Evolutionary conservation across 2,113 vertebrate genomes (phyloP).

Genomic region (Pyxicephalus adspersus): DNA sequence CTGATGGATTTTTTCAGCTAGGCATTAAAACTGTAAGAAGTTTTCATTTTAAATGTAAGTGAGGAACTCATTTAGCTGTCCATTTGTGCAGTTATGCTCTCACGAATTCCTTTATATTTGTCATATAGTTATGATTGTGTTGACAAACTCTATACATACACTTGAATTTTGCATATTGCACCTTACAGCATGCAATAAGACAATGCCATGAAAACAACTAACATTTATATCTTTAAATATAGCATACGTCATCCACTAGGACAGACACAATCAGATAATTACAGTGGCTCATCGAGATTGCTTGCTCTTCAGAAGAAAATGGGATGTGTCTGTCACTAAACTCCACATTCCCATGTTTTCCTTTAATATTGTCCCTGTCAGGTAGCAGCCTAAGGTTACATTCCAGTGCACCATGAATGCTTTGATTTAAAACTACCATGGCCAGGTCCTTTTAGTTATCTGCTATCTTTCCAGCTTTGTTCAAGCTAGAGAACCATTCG

Average conservation of each 20-base stretch:
- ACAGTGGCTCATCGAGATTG: constrained; percentile 59
- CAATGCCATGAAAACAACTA: neutral
- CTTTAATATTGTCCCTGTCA: constrained; percentile 91
- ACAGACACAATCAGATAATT: constrained; percentile 60
- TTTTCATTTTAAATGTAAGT: too few relatives aligned
- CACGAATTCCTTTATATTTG: too few relatives aligned
- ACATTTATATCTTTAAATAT: too few relatives aligned
- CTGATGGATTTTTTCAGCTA: too few relatives aligned
- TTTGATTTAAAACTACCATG: constrained; percentile 91
- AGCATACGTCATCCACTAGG: neutral
- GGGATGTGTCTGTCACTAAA: constrained; percentile 74
- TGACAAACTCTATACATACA: too few relatives aligned
- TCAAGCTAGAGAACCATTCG: constrained; percentile 91
- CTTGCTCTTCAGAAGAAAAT: constrained; percentile 69
- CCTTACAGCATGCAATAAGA: too few relatives aligned
- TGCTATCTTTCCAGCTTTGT: constrained; percentile 90
- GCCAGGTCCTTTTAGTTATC: constrained; percentile 87
- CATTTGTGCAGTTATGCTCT: too few relatives aligned
- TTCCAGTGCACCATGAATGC: constrained; percentile 88
- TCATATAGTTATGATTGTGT: too few relatives aligned
- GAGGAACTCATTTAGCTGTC: too few relatives aligned
- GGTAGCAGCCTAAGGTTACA: constrained; percentile 89
- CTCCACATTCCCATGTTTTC: constrained; percentile 72
- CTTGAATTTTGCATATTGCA: too few relatives aligned
- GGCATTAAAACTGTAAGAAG: too few relatives aligned